Percentiles rank a stretch among this genome's conserved stretches.
Conservation (phyloP, 2,888 invertebrate genomes). For the Phragmatobia fuliginosa region DNA sequence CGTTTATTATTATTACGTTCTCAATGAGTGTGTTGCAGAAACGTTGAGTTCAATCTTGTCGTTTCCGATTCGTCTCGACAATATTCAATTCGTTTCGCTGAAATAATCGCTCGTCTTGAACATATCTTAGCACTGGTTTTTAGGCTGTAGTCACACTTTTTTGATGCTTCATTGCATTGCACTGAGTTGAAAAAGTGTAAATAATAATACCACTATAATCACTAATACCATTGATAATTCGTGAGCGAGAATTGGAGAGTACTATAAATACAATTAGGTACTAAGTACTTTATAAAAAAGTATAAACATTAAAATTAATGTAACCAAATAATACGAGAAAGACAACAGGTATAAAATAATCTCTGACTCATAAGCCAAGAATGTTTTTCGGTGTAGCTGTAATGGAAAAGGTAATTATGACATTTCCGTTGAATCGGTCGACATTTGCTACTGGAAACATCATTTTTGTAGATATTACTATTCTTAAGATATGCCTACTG, state of each 20-base stretch:
- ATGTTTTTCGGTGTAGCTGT: not conserved
- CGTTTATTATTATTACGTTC: not conserved
- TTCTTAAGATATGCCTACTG: no score
- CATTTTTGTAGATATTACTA: no score
- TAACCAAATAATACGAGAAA: not conserved
- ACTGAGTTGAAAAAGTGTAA: no score
- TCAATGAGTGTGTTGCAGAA: slow-evolving; percentile 24
- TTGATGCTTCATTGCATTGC: no score
- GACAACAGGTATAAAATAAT: not conserved
- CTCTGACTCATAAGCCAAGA: not conserved
- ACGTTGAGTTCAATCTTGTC: slow-evolving; percentile 49
- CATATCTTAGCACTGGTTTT: slow-evolving; percentile 35
- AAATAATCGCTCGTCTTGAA: slow-evolving; percentile 38
- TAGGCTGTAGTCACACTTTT: not conserved
- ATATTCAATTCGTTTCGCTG: slow-evolving; percentile 36
- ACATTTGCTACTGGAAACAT: not conserved
- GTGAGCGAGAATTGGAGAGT: no score
- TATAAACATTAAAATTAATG: not conserved
- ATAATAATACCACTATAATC: no score
- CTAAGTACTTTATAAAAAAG: no score
- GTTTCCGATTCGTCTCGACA: slow-evolving; percentile 48
- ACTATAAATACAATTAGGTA: no score
- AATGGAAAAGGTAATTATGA: not conserved
- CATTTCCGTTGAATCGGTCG: not conserved
- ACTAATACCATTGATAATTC: no score